Percentiles rank a stretch among this genome's conserved stretches.
Evolutionary conservation across 2,113 vertebrate species (phyloP).

Genomic region (Lanius collurio): DNA sequence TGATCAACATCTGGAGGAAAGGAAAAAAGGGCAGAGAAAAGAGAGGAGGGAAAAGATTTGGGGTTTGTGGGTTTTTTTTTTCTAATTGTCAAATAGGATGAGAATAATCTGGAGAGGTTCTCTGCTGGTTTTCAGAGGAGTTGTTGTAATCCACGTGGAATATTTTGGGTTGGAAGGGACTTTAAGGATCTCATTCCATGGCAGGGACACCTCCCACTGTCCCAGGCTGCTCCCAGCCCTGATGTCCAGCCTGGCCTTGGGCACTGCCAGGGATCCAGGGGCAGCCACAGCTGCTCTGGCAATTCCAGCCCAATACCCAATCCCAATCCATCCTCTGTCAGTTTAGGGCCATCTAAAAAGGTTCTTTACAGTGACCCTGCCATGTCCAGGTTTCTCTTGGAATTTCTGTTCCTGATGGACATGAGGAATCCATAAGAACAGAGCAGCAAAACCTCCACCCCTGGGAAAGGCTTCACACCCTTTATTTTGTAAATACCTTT

Average conservation of each 20-base stretch:
- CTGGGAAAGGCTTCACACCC: neutral
- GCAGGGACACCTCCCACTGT: neutral
- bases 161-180: neutral
- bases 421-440: accelerated
- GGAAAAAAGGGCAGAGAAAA: neutral
- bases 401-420: neutral
- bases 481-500: neutral
- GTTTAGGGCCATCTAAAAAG: neutral
- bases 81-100: accelerated
- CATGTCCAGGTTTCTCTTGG: neutral
- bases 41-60: too few relatives aligned
- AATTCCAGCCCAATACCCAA: neutral
- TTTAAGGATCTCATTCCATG: neutral
- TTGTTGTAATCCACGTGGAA: too few relatives aligned
- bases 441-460: accelerated
- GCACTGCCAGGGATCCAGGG: neutral
- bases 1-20: neutral
- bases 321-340: neutral
- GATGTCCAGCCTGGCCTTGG: neutral
- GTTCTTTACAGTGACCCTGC: neutral
- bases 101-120: neutral
- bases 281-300: neutral
- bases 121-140: neutral
- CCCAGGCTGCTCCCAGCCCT: neutral
- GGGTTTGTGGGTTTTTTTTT: neutral